Conservation (phyloP, 2,797 vertebrate species). For the Protonibea diacanthus region DNA sequence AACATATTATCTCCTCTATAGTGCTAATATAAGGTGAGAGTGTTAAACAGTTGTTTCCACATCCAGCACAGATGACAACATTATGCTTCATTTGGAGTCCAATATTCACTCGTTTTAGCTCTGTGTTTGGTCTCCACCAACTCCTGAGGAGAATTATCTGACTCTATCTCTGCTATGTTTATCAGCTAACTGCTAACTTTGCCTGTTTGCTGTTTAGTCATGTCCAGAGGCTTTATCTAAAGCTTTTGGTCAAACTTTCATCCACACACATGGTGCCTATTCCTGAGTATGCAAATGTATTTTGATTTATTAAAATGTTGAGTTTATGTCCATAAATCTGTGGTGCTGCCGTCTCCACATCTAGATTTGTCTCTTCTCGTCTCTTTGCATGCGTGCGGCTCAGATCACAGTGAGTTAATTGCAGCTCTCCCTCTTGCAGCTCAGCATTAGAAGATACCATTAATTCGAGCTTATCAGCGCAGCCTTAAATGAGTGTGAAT, state of each 20-base stretch:
- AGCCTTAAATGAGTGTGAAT: constrained; percentile 85
- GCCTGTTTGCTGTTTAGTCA: no score
- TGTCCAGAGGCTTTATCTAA: no score
- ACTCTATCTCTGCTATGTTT: no score
- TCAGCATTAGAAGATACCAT: constrained; percentile 51
- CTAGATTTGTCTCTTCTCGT: background rate
- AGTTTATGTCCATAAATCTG: background rate
- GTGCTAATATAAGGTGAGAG: no score
- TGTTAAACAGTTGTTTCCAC: background rate
- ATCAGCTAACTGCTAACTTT: no score
- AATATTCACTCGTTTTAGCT: no score
- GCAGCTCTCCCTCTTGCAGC: constrained; percentile 25
- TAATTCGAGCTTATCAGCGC: constrained; percentile 59
- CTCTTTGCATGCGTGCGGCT: background rate
- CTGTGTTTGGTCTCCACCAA: no score
- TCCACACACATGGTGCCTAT: background rate
- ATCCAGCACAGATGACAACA: background rate
- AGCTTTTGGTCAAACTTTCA: no score
- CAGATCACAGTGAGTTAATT: constrained; percentile 28
- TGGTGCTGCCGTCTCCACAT: background rate
- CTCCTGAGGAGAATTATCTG: no score
- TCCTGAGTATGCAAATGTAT: background rate
- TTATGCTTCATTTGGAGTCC: no score
- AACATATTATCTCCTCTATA: background rate
- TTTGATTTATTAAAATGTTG: no score